Conservation (phyloP, 1,140 invertebrate genomes). For the Drosophila biarmipes region DNA sequence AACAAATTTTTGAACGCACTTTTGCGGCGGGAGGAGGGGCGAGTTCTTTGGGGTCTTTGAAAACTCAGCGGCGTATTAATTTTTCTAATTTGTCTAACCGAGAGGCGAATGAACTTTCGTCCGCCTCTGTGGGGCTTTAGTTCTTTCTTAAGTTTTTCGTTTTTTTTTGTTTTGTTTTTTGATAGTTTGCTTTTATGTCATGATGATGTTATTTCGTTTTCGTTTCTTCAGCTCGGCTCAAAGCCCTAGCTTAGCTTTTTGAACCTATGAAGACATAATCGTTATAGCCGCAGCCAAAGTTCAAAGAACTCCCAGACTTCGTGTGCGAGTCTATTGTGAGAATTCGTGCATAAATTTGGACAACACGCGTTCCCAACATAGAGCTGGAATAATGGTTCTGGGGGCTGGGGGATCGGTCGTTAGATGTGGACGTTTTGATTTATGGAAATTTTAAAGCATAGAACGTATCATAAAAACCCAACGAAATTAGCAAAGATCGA, state of each 20-base stretch:
- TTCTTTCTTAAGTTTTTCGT: slow-evolving; percentile 39
- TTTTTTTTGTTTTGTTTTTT: slow-evolving; percentile 37
- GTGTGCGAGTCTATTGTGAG: slow-evolving; percentile 66
- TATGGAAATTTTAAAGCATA: slow-evolving; percentile 45
- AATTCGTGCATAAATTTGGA: slow-evolving; percentile 81
- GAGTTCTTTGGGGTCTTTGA: slow-evolving; percentile 39
- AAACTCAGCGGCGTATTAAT: slow-evolving; percentile 74
- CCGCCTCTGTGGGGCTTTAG: slow-evolving; percentile 42
- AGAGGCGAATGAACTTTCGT: slow-evolving; percentile 76
- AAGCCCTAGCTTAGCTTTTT: slow-evolving; percentile 61
- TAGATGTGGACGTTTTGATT: slow-evolving; percentile 35
- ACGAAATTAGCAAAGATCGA: slow-evolving; percentile 35
- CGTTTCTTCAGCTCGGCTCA: slow-evolving; percentile 53
- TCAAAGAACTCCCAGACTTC: slow-evolving; percentile 70
- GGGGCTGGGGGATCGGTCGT: slow-evolving; percentile 13
- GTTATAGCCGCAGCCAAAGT: slow-evolving; percentile 71
- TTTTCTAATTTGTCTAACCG: slow-evolving; percentile 79
- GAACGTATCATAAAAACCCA: slow-evolving; percentile 35
- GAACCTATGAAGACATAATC: slow-evolving; percentile 79
- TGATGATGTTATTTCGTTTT: slow-evolving; percentile 79
- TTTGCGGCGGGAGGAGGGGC: slow-evolving; percentile 26
- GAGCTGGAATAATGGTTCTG: slow-evolving; percentile 20
- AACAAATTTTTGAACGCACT: slow-evolving; percentile 60
- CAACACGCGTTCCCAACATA: slow-evolving; percentile 45
- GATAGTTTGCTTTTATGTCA: slow-evolving; percentile 72